Evolutionary conservation across 37 sponge, comb jelly and placozoan genomes (phyloP).

Genomic region (Cladorhizidae sp.): DNA sequence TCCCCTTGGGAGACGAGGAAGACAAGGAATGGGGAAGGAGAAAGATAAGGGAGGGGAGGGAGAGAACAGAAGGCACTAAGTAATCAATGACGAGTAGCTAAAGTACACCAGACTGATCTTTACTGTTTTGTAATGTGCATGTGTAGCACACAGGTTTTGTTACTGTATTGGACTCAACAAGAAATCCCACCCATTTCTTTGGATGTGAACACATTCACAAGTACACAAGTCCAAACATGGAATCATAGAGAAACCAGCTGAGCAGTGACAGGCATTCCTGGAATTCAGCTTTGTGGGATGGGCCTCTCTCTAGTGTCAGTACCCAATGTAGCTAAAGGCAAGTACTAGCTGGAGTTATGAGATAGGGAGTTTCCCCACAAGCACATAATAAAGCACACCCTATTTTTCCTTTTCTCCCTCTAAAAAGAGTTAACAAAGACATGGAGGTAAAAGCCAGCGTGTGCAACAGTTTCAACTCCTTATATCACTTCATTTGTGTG

Average conservation of each 20-base stretch:
- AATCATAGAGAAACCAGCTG: background rate
- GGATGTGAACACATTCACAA: background rate
- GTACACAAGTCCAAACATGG: background rate
- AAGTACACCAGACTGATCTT: no score
- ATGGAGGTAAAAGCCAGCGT: no score
- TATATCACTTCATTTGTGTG: background rate
- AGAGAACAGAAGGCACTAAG: no score
- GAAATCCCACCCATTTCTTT: background rate
- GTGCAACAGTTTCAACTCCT: background rate
- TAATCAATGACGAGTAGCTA: no score
- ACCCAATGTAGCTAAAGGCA: background rate
- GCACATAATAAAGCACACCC: slow-evolving; percentile 43
- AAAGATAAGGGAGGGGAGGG: background rate
- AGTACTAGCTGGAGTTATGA: slow-evolving; percentile 25
- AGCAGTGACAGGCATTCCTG: slow-evolving; percentile 22
- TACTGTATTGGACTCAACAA: no score
- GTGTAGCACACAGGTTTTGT: no score
- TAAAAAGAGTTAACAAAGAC: no score
- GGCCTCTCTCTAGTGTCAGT: background rate
- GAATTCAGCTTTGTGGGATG: slow-evolving; percentile 6
- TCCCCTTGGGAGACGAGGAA: background rate
- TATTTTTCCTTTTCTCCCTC: background rate
- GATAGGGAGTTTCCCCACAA: slow-evolving; percentile 20
- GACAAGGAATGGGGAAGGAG: background rate
- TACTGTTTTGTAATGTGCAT: no score